A percentile compares a stretch with the other conserved stretches of the same genome.
phyloP scores from a whole-genome alignment of 2,888 invertebrate genomes.

The Caenorhabditis plicata region DNA sequence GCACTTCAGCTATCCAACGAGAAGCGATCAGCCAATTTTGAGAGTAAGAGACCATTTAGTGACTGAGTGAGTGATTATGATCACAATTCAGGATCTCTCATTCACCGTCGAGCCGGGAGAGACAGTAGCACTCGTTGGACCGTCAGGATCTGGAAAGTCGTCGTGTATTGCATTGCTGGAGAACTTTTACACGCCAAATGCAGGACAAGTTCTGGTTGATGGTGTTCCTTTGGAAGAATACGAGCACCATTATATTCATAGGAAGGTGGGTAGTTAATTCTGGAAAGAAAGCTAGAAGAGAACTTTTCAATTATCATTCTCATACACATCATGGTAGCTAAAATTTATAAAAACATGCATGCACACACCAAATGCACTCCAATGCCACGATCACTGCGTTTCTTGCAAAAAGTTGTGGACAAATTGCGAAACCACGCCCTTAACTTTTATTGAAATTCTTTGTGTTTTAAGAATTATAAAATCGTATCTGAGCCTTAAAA shows the following conservation, averaged over 20 bases:
- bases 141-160: conserved; percentile 68
- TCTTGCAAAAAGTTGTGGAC: too few species aligned
- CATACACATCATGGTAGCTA: too few species aligned
- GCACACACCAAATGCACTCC: too few species aligned
- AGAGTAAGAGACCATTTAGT: conserved; percentile 67
- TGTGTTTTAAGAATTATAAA: too few species aligned
- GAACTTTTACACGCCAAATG: conserved; percentile 67
- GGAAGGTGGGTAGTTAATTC: conserved; percentile 55
- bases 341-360: too few species aligned
- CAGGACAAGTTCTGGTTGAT: conserved; percentile 67
- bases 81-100: conserved; percentile 64
- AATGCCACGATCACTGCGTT: too few species aligned
- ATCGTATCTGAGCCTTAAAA: too few species aligned
- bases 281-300: too few species aligned
- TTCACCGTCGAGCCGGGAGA: conserved; percentile 68
- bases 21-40: conserved; percentile 77
- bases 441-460: too few species aligned
- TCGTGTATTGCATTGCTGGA: conserved; percentile 68
- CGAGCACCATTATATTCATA: conserved; percentile 68
- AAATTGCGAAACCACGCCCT: too few species aligned
- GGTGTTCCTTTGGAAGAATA: conserved; percentile 65
- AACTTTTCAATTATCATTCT: too few species aligned
- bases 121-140: conserved; percentile 68
- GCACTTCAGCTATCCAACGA: conserved; percentile 82
- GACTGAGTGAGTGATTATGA: neutral